phyloP scores from a whole-genome alignment of 2,113 vertebrate species.

The Chroicocephalus ridibundus region DNA sequence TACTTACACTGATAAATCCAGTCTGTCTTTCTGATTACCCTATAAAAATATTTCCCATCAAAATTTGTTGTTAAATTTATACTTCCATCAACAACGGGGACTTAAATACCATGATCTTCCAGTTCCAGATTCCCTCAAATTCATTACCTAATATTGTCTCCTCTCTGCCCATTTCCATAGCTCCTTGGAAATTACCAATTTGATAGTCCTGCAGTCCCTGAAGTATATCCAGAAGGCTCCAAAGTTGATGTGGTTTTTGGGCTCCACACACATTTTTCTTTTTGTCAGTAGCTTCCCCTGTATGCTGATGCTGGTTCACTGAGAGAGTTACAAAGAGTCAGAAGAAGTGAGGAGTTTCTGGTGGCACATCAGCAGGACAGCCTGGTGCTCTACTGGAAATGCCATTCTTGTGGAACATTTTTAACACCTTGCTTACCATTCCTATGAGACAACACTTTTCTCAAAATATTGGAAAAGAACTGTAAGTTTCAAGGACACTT shows the following conservation, averaged over 20 bases:
- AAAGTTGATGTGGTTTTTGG: not conserved
- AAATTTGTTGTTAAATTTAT: not conserved
- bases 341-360: not conserved
- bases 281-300: not conserved
- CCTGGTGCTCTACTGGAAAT: not conserved
- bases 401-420: not conserved
- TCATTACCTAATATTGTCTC: not conserved
- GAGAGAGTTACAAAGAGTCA: not conserved
- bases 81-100: fast-evolving
- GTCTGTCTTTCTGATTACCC: not conserved
- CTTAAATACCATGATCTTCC: not conserved
- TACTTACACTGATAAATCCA: not conserved
- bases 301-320: not conserved
- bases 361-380: not conserved
- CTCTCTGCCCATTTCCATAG: not conserved
- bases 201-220: not conserved
- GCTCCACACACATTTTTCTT: not conserved
- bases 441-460: not conserved
- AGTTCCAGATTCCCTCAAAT: not conserved
- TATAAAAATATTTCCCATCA: not conserved
- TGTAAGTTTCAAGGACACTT: not conserved
- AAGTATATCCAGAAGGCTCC: not conserved
- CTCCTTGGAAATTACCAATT: not conserved
- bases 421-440: not conserved
- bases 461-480: not conserved